These are phyloP conservation scores for Eubasilissa splendida DNA, from an alignment of 2,888 invertebrate genomes.

Conservation along the genomic window DNA sequence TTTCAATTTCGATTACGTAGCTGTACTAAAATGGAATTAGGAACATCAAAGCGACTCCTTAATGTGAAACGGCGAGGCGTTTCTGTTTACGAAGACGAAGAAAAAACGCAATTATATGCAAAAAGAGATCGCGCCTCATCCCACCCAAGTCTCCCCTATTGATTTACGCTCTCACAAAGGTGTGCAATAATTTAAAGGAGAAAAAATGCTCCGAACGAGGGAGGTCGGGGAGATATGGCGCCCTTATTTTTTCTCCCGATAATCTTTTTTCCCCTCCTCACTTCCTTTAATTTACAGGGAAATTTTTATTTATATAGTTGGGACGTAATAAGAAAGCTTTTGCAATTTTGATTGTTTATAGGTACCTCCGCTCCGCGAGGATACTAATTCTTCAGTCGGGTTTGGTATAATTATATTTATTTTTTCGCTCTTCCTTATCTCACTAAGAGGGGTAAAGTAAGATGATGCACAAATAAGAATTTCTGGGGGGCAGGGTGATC, in stretches of 20 bases:
- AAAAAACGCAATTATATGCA: conserved; percentile 65
- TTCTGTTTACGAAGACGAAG: conserved; percentile 46
- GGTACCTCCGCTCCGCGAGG: conserved; percentile 17
- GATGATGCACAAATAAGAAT: conserved; percentile 50
- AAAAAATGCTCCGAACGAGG: conserved; percentile 51
- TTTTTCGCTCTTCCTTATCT: conserved; percentile 27
- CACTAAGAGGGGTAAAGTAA: conserved; percentile 38
- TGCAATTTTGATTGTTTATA: conserved; percentile 55
- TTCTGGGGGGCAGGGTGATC: conserved; percentile 23
- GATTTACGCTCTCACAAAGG: conserved; percentile 73
- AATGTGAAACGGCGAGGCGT: conserved; percentile 32
- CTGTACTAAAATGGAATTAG: conserved; percentile 45
- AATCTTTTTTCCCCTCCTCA: conserved; percentile 66
- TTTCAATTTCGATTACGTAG: conserved; percentile 51
- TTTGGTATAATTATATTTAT: conserved; percentile 51
- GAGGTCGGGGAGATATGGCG: conserved; percentile 64
- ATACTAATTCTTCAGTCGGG: conserved; percentile 34
- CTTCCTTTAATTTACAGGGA: conserved; percentile 70
- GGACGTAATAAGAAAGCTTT: conserved; percentile 45
- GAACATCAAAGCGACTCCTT: conserved; percentile 54
- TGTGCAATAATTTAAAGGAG: conserved; percentile 70
- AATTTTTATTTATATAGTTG: conserved; percentile 64
- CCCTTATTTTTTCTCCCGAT: conserved; percentile 66
- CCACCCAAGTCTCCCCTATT: conserved; percentile 66
- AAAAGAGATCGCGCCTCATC: conserved; percentile 63